A percentile compares a stretch with the other conserved stretches of the same genome.
phyloP scores from a whole-genome alignment of 2,888 invertebrate genomes.

The Oxystoma pomonae region DNA sequence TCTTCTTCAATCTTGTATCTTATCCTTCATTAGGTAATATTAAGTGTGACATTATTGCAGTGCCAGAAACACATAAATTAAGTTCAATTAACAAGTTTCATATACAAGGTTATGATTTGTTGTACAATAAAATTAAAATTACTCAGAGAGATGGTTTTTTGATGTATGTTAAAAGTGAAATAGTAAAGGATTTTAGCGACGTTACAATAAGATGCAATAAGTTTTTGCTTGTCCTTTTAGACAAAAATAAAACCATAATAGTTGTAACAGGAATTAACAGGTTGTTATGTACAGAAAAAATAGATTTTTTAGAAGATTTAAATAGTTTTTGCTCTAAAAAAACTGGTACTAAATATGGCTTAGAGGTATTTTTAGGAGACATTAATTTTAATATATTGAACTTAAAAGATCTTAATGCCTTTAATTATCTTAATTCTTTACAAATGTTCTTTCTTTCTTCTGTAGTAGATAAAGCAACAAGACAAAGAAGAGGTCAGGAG shows the following conservation, averaged over 20 bases:
- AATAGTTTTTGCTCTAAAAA: not conserved
- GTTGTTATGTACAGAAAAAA: no score
- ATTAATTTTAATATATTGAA: not conserved
- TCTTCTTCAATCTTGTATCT: not conserved
- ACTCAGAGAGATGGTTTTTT: slow-evolving; percentile 1
- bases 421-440: not conserved
- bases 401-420: not conserved
- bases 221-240: no score
- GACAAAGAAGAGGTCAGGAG: not conserved
- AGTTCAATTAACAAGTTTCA: not conserved
- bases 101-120: not conserved
- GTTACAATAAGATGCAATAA: not conserved
- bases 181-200: not conserved
- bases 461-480: not conserved
- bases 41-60: not conserved
- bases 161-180: not conserved
- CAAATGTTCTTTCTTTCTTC: not conserved
- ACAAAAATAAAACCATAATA: no score
- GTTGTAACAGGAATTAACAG: no score
- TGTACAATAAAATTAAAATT: not conserved
- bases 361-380: slow-evolving; percentile 1
- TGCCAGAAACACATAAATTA: not conserved
- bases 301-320: no score
- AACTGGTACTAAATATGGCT: not conserved
- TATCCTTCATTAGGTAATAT: not conserved